Conservation (phyloP, 2,113 vertebrate species). For the Scolopax mira region DNA sequence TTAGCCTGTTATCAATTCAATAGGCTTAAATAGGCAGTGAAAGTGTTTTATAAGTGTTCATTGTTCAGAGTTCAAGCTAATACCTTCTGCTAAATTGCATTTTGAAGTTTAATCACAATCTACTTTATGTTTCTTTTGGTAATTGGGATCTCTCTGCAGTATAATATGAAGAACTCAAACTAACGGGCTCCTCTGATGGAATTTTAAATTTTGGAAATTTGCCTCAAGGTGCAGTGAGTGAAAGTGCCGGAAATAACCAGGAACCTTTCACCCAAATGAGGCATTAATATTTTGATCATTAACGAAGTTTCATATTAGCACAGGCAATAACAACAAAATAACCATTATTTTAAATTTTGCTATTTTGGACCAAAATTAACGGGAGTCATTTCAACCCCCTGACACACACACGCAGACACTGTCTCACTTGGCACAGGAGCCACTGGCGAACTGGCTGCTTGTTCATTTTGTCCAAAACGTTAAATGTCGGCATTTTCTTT, state of each 20-base stretch:
- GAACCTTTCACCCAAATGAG: conserved; percentile 8
- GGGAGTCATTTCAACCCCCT: background rate
- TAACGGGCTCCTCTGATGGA: conserved; percentile 29
- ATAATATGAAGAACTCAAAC: conserved; percentile 6
- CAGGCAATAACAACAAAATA: background rate
- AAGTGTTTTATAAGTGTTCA: conserved; percentile 59
- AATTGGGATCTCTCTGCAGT: conserved; percentile 51
- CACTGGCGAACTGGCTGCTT: background rate
- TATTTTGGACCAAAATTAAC: background rate
- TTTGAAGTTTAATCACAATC: conserved; percentile 67
- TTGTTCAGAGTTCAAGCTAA: conserved; percentile 61
- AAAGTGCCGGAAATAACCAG: background rate
- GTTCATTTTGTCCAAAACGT: conserved; percentile 11
- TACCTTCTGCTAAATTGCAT: conserved; percentile 70
- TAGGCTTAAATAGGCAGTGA: conserved; percentile 59
- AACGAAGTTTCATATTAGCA: background rate
- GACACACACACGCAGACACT: rapidly evolving
- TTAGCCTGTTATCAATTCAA: conserved; percentile 68
- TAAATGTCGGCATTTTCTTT: background rate
- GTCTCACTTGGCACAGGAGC: background rate
- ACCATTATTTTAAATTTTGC: background rate
- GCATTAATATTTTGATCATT: background rate
- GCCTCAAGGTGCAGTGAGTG: background rate
- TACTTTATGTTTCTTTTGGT: conserved; percentile 56
- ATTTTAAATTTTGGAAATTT: conserved; percentile 25